Percentiles rank a stretch among this genome's conserved stretches.
Conservation (phyloP, 2,797 vertebrate genomes). For the Scyliorhinus canicula region DNA sequence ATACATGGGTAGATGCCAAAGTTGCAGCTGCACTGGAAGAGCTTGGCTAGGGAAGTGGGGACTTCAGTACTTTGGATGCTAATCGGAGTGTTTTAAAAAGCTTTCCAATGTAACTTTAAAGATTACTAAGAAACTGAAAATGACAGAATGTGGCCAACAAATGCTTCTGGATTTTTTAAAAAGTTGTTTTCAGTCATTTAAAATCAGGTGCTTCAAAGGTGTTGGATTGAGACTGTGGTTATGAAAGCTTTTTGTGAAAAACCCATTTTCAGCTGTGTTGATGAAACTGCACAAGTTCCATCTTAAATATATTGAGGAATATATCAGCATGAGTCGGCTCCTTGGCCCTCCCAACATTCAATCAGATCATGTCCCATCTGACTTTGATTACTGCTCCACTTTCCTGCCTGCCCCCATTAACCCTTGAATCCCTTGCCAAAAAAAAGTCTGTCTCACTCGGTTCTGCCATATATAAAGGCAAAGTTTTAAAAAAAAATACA, state of each 20-base stretch:
- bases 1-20: too few species aligned
- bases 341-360: too few species aligned
- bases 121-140: neutral
- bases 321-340: neutral
- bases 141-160: neutral
- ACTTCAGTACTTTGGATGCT: too few species aligned
- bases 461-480: neutral
- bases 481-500: neutral
- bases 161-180: neutral
- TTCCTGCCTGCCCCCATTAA: too few species aligned
- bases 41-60: too few species aligned
- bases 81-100: neutral
- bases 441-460: too few species aligned
- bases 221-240: neutral
- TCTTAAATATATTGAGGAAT: neutral
- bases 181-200: neutral
- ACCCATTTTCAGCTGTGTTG: neutral
- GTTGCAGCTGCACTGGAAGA: too few species aligned
- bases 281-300: neutral
- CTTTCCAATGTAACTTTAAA: neutral
- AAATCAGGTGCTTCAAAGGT: neutral
- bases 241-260: neutral
- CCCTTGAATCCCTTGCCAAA: too few species aligned
- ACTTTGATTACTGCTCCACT: too few species aligned
- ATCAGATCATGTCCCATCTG: too few species aligned